phyloP scores from a whole-genome alignment of 1,140 invertebrate species.

The Diachasma alloeum region DNA sequence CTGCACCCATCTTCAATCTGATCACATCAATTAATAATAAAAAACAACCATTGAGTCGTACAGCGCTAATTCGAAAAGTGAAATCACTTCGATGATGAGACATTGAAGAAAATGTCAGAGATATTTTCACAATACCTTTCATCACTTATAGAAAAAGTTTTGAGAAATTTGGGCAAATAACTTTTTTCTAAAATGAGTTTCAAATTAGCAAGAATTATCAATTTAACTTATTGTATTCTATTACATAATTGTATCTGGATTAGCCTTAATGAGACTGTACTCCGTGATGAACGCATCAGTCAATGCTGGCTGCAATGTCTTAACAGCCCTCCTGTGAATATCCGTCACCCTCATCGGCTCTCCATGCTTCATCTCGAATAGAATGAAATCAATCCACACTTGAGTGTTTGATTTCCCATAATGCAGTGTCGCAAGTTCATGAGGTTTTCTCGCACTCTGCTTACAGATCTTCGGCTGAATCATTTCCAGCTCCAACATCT shows the following conservation, averaged over 20 bases:
- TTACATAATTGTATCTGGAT: conserved; percentile 37
- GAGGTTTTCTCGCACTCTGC: conserved; percentile 54
- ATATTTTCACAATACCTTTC: too few species aligned
- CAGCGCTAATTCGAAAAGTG: too few species aligned
- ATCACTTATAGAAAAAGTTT: too few species aligned
- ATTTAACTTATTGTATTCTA: background rate
- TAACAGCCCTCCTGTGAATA: conserved; percentile 65
- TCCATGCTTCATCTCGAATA: conserved; percentile 67
- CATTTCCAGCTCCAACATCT: conserved; percentile 65
- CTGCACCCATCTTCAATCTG: background rate
- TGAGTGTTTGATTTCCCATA: conserved; percentile 65
- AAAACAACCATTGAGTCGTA: too few species aligned
- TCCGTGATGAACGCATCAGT: conserved; percentile 55
- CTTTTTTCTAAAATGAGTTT: too few species aligned
- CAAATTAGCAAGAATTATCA: too few species aligned
- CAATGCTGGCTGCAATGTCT: conserved; percentile 53
- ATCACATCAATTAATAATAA: background rate
- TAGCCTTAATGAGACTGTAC: conserved; percentile 50
- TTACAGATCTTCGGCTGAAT: conserved; percentile 56
- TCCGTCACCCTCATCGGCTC: conserved; percentile 55
- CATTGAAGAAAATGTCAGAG: too few species aligned
- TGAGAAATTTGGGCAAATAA: too few species aligned
- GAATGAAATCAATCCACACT: conserved; percentile 70
- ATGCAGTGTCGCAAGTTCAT: conserved; percentile 61
- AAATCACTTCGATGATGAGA: too few species aligned